Evolutionary conservation across 2,797 vertebrate genomes (phyloP).

Genomic region (Telmatherina bonti): DNA sequence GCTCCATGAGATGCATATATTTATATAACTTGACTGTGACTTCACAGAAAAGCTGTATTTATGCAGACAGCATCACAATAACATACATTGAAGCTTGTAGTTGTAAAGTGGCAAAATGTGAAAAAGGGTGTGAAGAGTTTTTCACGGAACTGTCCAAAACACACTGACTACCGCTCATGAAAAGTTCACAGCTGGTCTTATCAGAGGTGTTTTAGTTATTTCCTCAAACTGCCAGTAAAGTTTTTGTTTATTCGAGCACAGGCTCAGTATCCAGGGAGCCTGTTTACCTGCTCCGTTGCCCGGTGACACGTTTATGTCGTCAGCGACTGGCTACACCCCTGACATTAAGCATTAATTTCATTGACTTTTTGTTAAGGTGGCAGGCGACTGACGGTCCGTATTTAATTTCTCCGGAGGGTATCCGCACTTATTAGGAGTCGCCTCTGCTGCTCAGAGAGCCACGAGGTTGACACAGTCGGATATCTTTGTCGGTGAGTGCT

Average conservation of each 20-base stretch:
- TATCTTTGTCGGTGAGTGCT: conserved; percentile 19
- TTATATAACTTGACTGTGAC: too few relatives aligned
- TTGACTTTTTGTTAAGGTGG: conserved; percentile 80
- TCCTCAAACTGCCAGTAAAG: conserved; percentile 32
- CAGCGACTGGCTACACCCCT: conserved; percentile 73
- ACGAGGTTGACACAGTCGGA: not conserved
- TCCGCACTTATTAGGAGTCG: not conserved
- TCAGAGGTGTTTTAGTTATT: not conserved
- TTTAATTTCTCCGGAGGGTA: not conserved
- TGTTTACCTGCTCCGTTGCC: conserved; percentile 83
- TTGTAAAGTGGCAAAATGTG: not conserved
- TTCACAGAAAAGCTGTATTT: not conserved
- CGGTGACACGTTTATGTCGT: conserved; percentile 76
- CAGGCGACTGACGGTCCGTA: fast-evolving
- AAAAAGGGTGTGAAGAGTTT: not conserved
- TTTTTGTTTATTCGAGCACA: conserved; percentile 61
- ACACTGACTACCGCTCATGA: not conserved
- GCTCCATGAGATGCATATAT: too few relatives aligned
- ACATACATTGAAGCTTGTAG: not conserved
- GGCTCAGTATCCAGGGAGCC: conserved; percentile 72
- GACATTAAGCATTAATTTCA: conserved; percentile 45
- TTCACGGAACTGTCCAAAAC: not conserved
- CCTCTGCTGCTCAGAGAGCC: not conserved
- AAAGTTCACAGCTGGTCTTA: conserved; percentile 4
- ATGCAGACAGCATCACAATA: not conserved